Percentiles rank a stretch among this genome's conserved stretches.
These are phyloP conservation scores for Syngnathus rostellatus DNA, from an alignment of 2,797 vertebrate genomes.

Conservation along the genomic window DNA sequence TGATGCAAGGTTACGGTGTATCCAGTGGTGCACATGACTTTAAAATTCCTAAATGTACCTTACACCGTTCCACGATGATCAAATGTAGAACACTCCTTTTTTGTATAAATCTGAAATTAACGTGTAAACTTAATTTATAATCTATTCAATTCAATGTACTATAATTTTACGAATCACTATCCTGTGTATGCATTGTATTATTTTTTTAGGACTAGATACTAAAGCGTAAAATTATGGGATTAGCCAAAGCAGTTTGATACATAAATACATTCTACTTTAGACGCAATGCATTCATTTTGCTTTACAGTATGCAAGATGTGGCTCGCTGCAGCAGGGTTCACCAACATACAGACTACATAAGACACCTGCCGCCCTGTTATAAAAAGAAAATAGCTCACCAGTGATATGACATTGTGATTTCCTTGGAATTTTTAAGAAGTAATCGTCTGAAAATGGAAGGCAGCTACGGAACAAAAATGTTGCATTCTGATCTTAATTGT, in stretches of 20 bases:
- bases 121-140: not conserved
- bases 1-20: slow-evolving; percentile 7
- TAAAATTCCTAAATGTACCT: not conserved
- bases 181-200: too few relatives aligned
- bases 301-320: not conserved
- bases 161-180: too few relatives aligned
- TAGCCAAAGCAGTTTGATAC: not conserved
- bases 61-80: not conserved
- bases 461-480: too few relatives aligned
- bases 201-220: not conserved
- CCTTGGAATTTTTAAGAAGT: too few relatives aligned
- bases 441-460: too few relatives aligned
- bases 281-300: not conserved
- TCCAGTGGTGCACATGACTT: not conserved
- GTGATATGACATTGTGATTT: too few relatives aligned
- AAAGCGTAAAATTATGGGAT: not conserved
- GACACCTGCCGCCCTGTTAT: too few relatives aligned
- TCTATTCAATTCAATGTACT: too few relatives aligned
- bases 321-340: not conserved
- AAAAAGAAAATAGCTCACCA: too few relatives aligned
- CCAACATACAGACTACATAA: too few relatives aligned
- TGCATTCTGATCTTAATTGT: too few relatives aligned
- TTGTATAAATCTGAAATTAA: not conserved
- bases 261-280: not conserved
- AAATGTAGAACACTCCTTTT: not conserved